phyloP scores from a whole-genome alignment of 2,797 vertebrate species.

The Falco berigora region DNA sequence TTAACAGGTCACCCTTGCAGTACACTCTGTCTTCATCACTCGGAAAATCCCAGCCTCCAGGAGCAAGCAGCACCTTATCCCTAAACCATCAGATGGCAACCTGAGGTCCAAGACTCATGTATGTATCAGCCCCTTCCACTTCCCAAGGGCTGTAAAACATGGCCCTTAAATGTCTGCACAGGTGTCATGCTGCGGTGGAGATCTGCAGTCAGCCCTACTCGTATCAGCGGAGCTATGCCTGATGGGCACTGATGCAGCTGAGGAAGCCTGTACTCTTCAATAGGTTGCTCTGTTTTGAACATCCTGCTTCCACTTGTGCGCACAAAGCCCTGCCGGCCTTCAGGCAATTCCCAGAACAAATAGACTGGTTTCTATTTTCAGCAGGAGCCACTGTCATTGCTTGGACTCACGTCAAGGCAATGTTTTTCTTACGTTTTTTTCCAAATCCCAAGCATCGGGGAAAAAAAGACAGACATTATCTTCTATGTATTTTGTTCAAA shows the following conservation, averaged over 20 bases:
- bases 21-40: not conserved
- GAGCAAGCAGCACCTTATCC: not conserved
- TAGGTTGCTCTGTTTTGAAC: not conserved
- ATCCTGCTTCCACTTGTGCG: not conserved
- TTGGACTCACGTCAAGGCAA: not conserved
- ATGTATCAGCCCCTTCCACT: not conserved
- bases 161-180: not conserved
- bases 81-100: not conserved
- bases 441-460: not conserved
- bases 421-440: not conserved
- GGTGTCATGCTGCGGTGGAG: not conserved
- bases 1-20: not conserved
- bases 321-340: not conserved
- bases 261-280: not conserved
- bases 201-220: not conserved
- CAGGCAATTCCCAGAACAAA: conserved; percentile 9
- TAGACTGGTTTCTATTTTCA: not conserved
- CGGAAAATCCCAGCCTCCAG: not conserved
- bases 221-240: not conserved
- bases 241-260: not conserved
- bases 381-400: not conserved
- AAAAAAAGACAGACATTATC: not conserved
- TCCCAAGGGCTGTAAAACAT: not conserved
- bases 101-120: rapidly evolving
- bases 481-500: not conserved